Base-by-base conservation (phyloP, 2,888 invertebrate species). In the Tachina lurida region DNA sequence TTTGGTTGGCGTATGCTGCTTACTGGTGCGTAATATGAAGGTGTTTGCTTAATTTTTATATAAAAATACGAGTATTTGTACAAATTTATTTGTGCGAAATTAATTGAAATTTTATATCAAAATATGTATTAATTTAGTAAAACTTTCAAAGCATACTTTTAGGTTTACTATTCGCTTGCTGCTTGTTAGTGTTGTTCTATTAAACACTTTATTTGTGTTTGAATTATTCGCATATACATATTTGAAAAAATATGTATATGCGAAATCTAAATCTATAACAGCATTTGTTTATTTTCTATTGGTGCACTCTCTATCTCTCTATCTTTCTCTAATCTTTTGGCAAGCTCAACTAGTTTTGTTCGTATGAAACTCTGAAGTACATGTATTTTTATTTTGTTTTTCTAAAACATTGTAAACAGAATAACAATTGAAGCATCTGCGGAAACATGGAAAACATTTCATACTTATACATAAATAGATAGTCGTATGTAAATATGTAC, bases 401-500 rank as follows among this genome's bases (percentile, higher is more conserved):
- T 63, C 19, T 54, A 47, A 60, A 73, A 73, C 71, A 67, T 73
- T 78, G 71, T 70, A 47, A 82, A 86, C 60, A 83, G 71, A 67
- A 80, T 80, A 73, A 80, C 86, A 83, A 76, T 73, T 83, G 86
- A 65, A 76, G 67, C 86, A 86, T 71, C 79, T 86, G 86, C 47
- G 67, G 39, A 76, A 86, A 86, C 83, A 81, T 60, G 65, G 67
- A 75, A 68, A 73, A 54, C 68, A 73, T 74, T 41, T 83, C 15
- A 63, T 76, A 70, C 54, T 76, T 70, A 31, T 39, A 31, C 58
- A 73, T 65, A 31, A 31, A 31, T 31, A 31, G 0, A 31, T 31
- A 31, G 0, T 3, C 2, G 7, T 31, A 31, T 31, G 31, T 31
- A 31, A 2, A 31, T 31, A 31, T 31, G 5, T 31, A 70, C 7